A percentile compares a stretch with the other conserved stretches of the same genome.
These are phyloP conservation scores for Archocentrus centrarchus DNA, from an alignment of 2,113 vertebrate species.

Conservation along the genomic window DNA sequence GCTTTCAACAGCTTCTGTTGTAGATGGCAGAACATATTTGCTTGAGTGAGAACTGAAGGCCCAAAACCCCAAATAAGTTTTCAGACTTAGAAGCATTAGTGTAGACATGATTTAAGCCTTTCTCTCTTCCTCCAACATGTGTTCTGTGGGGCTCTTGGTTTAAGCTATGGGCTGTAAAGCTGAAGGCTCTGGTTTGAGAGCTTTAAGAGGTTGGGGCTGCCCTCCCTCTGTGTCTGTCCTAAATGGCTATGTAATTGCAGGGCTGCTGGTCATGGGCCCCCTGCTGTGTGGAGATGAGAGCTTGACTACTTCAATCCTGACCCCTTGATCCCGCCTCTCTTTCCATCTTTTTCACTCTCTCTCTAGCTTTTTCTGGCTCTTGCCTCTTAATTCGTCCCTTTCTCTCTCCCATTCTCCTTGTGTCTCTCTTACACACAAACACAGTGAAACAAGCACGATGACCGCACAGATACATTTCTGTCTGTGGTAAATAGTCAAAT, in stretches of 20 bases:
- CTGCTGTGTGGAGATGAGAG: conserved; percentile 71
- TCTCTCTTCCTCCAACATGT: conserved; percentile 12
- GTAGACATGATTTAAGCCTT: neutral
- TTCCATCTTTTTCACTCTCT: conserved; percentile 46
- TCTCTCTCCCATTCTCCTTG: conserved; percentile 8
- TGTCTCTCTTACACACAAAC: conserved; percentile 27
- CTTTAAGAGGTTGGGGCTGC: conserved; percentile 26
- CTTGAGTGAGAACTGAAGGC: neutral
- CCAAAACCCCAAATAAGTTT: neutral
- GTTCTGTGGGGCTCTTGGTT: neutral
- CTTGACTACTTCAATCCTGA: conserved; percentile 67
- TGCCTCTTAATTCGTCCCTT: conserved; percentile 18
- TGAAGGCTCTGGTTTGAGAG: conserved; percentile 35
- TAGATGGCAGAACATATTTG: neutral
- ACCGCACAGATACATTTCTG: conserved; percentile 25
- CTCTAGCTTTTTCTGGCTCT: conserved; percentile 21
- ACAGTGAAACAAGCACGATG: conserved; percentile 15
- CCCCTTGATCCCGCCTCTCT: conserved; percentile 60
- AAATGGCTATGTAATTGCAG: conserved; percentile 76
- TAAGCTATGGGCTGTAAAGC: conserved; percentile 31
- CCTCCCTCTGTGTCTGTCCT: conserved; percentile 51
- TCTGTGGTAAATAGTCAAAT: conserved; percentile 62
- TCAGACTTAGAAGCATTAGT: neutral
- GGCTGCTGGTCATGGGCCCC: conserved; percentile 62
- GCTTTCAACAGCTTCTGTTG: neutral